phyloP scores from a whole-genome alignment of 2,113 vertebrate species.

The Coreoperca whiteheadi region DNA sequence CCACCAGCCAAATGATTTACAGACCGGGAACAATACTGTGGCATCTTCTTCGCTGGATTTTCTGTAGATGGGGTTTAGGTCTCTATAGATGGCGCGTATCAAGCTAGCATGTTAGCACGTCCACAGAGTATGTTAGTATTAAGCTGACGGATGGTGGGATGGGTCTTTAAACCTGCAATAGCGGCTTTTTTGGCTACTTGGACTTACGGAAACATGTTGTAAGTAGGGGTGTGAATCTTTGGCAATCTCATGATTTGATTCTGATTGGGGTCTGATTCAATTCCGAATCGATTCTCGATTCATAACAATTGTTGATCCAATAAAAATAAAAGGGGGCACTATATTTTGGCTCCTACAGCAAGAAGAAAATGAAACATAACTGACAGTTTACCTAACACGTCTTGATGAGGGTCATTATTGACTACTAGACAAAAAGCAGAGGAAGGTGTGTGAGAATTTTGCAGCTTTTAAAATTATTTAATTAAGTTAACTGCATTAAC shows the following conservation, averaged over 20 bases:
- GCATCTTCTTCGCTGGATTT: background rate
- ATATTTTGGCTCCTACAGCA: background rate
- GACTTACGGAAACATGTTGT: background rate
- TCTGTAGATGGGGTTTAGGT: background rate
- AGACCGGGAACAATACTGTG: too few relatives aligned
- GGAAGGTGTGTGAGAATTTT: too few relatives aligned
- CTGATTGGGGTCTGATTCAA: background rate
- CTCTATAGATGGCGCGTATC: background rate
- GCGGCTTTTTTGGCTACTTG: background rate
- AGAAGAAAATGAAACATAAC: too few relatives aligned
- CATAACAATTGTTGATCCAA: too few relatives aligned
- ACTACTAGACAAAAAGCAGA: too few relatives aligned
- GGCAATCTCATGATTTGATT: background rate
- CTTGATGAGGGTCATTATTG: too few relatives aligned
- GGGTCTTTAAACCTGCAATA: background rate
- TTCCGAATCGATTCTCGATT: too few relatives aligned
- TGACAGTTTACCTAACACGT: too few relatives aligned
- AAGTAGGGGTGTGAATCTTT: background rate
- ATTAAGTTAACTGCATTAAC: background rate
- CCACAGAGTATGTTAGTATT: too few relatives aligned
- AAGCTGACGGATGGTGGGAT: background rate
- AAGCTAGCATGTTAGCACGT: background rate
- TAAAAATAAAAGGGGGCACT: background rate
- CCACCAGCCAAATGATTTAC: conserved; percentile 31
- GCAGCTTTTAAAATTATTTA: background rate